phyloP scores from a whole-genome alignment of 2,797 vertebrate genomes.

The Melanotaenia parkinsoni region DNA sequence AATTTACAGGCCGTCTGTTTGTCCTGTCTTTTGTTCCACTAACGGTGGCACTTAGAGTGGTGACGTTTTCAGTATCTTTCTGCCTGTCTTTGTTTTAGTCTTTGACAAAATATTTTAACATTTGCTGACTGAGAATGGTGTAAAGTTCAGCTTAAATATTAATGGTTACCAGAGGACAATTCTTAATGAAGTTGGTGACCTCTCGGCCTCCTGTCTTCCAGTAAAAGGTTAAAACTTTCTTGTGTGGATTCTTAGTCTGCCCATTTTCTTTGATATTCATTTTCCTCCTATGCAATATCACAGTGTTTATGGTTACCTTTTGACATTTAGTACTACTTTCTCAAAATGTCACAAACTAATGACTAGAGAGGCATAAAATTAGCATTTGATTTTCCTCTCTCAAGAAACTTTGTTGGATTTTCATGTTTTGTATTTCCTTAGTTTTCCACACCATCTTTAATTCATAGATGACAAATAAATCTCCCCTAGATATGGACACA shows the following conservation, averaged over 20 bases:
- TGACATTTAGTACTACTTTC: background rate
- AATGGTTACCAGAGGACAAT: background rate
- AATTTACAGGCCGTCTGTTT: constrained; percentile 6
- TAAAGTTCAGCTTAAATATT: constrained; percentile 13
- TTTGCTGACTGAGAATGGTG: background rate
- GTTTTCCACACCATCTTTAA: background rate
- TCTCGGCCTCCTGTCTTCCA: background rate
- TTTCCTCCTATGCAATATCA: background rate
- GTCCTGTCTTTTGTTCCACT: constrained; percentile 10
- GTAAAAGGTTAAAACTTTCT: background rate
- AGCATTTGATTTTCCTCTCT: background rate
- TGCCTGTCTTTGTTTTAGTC: background rate
- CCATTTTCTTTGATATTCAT: background rate
- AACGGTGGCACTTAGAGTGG: background rate
- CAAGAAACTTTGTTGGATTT: background rate
- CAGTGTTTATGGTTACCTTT: background rate
- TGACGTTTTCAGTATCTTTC: background rate
- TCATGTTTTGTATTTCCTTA: background rate
- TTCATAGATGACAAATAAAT: background rate
- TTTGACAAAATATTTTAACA: background rate
- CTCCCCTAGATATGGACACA: background rate
- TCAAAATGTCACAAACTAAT: background rate
- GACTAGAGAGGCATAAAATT: background rate
- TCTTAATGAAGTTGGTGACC: background rate
- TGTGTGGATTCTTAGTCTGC: background rate